Percentiles rank a stretch among this genome's conserved stretches.
Conservation (phyloP, 2,888 invertebrate species). For the Drosophila flavopinicola region DNA sequence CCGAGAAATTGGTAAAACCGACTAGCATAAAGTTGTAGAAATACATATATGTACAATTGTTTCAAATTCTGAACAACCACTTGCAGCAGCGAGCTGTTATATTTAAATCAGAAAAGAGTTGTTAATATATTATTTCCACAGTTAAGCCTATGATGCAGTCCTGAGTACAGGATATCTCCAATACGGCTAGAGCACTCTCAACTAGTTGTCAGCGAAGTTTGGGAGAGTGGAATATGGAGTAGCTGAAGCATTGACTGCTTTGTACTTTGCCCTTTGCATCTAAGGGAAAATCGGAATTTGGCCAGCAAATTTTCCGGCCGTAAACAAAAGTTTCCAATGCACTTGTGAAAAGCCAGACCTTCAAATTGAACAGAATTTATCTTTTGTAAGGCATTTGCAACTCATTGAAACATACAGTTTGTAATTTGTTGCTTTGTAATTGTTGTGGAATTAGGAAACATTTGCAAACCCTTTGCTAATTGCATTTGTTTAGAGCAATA, state of each 20-base stretch:
- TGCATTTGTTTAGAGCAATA: background rate
- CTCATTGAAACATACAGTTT: constrained; percentile 3
- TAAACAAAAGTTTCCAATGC: constrained; percentile 16
- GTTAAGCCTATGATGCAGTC: no score
- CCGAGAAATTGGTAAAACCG: background rate
- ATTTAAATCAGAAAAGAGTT: no score
- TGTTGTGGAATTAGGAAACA: background rate
- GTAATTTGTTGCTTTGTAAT: constrained; percentile 4
- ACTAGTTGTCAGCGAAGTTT: background rate
- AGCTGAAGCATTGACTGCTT: constrained; percentile 1
- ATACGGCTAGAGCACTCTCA: background rate
- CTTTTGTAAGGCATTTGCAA: background rate
- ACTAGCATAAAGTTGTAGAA: no score
- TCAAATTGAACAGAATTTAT: background rate
- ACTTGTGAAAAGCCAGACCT: background rate
- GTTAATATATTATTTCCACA: no score
- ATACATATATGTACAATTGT: no score
- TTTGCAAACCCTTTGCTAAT: constrained; percentile 8
- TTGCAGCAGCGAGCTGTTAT: no score
- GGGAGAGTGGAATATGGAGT: background rate
- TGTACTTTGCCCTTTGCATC: constrained; percentile 6
- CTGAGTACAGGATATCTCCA: background rate
- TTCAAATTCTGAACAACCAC: no score
- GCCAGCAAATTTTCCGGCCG: constrained; percentile 5
- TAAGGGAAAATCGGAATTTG: constrained; percentile 18